phyloP scores from a whole-genome alignment of 2,797 vertebrate species.

The Falco rusticolus region DNA sequence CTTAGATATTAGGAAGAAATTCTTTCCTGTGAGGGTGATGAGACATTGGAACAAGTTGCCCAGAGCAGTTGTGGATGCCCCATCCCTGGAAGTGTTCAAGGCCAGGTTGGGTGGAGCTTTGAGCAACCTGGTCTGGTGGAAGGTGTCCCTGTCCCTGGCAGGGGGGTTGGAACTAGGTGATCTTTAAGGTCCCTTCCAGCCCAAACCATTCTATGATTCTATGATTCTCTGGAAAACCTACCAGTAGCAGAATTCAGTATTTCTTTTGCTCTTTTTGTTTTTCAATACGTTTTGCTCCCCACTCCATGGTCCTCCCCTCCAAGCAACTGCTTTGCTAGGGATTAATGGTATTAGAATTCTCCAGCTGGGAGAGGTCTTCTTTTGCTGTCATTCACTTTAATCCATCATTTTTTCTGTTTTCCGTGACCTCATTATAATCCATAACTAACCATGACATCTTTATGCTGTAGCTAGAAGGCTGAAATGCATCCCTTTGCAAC shows the following conservation, averaged over 20 bases:
- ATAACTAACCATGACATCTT: not conserved
- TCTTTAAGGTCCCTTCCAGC: too few species aligned
- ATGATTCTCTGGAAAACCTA: not conserved
- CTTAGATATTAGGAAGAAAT: too few species aligned
- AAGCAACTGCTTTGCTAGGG: not conserved
- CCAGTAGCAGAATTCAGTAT: not conserved
- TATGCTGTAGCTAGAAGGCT: not conserved
- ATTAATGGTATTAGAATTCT: not conserved
- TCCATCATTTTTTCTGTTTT: not conserved
- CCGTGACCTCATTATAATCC: not conserved
- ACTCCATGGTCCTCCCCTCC: accelerated
- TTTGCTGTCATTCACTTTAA: not conserved
- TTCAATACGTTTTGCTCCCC: not conserved
- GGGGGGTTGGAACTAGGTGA: too few species aligned
- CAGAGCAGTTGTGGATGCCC: too few species aligned
- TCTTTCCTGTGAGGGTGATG: too few species aligned
- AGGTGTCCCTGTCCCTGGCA: too few species aligned
- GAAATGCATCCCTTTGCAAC: not conserved
- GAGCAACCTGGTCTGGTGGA: too few species aligned
- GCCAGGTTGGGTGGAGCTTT: too few species aligned
- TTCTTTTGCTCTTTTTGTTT: not conserved
- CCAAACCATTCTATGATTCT: too few species aligned
- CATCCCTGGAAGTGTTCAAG: too few species aligned
- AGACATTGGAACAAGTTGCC: too few species aligned
- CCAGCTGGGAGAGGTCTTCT: not conserved